Base-by-base conservation (phyloP, 1,140 invertebrate genomes). In the Subanguina moxae region DNA sequence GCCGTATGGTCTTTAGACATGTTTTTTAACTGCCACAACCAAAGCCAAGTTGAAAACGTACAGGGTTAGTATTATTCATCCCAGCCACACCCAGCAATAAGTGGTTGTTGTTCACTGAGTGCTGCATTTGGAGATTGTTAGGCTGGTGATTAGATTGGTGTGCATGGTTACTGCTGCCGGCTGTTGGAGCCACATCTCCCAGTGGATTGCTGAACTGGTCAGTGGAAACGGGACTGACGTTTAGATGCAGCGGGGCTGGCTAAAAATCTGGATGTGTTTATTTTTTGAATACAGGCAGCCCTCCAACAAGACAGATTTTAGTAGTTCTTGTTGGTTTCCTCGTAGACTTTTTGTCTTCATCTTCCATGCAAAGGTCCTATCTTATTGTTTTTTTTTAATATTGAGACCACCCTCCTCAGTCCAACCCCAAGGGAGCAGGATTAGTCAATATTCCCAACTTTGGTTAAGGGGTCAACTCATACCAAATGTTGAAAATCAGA, bases 221-320 rank as follows among this genome's bases (percentile, higher is more conserved):
- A 7, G n/a, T 27, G n/a, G 48, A 15, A 7, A 15, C n/a, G 3
- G 48, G 48, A 25, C 48, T n/a, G 19, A 68, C 43, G 57, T 68
- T 68, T 17, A 68, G 27, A 57, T 72, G 71, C 23, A 72, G 42
- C 1, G 71, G 71, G 1, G 71, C 71, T 7, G 71, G 71, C 71
- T 71, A 17, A 69, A 71, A 73, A 9, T 46, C 13, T n/a, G n/a
- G n/a, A n/a, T n/a, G n/a, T n/a, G n/a, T n/a, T n/a, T n/a, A n/a
- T n/a, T n/a, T n/a, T n/a, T n/a, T n/a, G n/a, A n/a, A n/a, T n/a
- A n/a, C n/a, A n/a, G n/a, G n/a, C n/a, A n/a, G n/a, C n/a, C n/a
- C n/a, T n/a, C n/a, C n/a, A n/a, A n/a, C n/a, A n/a, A n/a, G 3
- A 11, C 32, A 38, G 32, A 38, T 38, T 68, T 25, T 68, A 63